A percentile compares a stretch with the other conserved stretches of the same genome.
Conservation (phyloP, 2,888 invertebrate genomes). For the Dusona sp. region DNA sequence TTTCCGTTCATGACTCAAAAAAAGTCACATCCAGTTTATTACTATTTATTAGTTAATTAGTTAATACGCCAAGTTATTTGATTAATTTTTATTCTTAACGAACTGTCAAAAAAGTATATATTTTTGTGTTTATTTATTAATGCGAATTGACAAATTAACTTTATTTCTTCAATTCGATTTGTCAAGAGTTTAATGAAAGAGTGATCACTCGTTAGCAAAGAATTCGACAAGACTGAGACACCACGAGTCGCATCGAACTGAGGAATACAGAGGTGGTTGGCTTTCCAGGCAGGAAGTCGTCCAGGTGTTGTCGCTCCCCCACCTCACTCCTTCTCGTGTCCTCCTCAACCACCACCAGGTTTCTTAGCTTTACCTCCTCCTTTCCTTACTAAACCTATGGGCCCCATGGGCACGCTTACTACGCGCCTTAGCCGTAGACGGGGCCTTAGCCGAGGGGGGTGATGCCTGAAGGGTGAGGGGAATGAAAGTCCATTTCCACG, state of each 20-base stretch:
- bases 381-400: constrained; percentile 1
- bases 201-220: constrained; percentile 32
- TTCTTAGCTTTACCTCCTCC: constrained; percentile 1
- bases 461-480: too few species aligned
- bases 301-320: constrained; percentile 71
- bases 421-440: constrained; percentile 13
- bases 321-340: constrained; percentile 43
- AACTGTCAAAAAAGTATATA: neutral
- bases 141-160: neutral
- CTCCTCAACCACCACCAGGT: constrained; percentile 52
- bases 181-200: neutral
- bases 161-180: neutral
- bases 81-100: neutral
- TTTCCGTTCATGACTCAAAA: neutral
- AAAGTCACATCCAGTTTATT: neutral
- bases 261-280: constrained; percentile 52
- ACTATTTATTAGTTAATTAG: neutral
- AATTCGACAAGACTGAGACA: constrained; percentile 58
- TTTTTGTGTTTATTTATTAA: neutral
- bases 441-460: too few species aligned
- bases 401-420: constrained; percentile 35
- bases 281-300: constrained; percentile 71
- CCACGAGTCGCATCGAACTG: constrained; percentile 44
- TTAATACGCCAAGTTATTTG: neutral
- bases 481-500: too few species aligned